Base-by-base conservation (phyloP, 2,888 invertebrate genomes). In the Drosophila siamana region DNA sequence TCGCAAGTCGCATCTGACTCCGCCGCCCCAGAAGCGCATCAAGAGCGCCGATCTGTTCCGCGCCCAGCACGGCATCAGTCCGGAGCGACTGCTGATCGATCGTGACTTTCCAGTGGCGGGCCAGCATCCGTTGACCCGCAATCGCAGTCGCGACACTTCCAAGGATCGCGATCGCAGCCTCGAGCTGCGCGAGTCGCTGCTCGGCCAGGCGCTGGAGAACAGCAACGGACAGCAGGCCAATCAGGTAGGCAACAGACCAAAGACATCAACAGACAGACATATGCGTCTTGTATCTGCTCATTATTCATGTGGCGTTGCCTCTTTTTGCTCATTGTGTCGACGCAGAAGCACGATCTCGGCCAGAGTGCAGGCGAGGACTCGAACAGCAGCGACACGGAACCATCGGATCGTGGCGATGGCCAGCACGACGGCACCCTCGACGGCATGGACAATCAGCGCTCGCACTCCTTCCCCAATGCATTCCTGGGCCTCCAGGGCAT, bases 311-410 rank as follows among this genome's bases (percentile, higher is more conserved):
- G 1, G 19, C 19, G 3, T 19, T 19, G 19, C 19, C 19, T 19
- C 19, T 3, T 1, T 19, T 19, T 3, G 2, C 19, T 19, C 19
- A 2, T 19, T 19, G 19, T 19, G 19, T 3, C 19, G 19, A n/a
- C n/a, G 1, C 44, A 89, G 93, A 93, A 93, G 85, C 93, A 93
- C 79, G 93, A 94, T 89, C 93, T 94, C 60, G 94, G 94, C 80
- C 95, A 95, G 91, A 95, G 95, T 74, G 95, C 96, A 41, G 96
- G 96, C 47, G 97, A 97, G 90, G 97, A 97, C 85, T 97, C 96
- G 74, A 95, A 95, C 90, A 96, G 97, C 71, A 96, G 96, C 86
- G 97, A 97, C 89, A 96, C 96, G 59, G 96, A 96, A 74, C 94
- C 96, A 70, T 96, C 96, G 87, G 94, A 94, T 86, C 93, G 94